These are phyloP conservation scores for Papilio glaucus DNA, from an alignment of 1,140 invertebrate species.

Conservation along the genomic window DNA sequence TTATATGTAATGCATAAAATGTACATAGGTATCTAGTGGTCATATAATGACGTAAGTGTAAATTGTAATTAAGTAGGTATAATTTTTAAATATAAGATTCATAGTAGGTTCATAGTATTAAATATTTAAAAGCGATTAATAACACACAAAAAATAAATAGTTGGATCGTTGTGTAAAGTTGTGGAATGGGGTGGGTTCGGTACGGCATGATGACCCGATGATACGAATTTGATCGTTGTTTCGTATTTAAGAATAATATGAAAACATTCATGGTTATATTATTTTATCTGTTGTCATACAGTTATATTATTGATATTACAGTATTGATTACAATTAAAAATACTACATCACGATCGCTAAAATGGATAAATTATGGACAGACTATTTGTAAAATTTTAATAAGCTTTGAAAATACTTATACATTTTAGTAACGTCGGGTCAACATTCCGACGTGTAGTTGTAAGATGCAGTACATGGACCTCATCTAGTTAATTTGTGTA, in stretches of 20 bases:
- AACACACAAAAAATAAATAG: constrained; percentile 14
- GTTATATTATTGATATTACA: no score
- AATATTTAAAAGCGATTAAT: not conserved
- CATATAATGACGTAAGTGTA: constrained; percentile 5
- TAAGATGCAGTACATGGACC: constrained; percentile 50
- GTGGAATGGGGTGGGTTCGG: constrained; percentile 32
- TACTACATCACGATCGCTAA: no score
- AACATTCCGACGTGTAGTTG: constrained; percentile 54
- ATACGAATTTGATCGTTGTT: constrained; percentile 28
- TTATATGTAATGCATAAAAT: constrained; percentile 7
- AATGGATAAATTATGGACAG: no score
- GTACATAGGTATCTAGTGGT: not conserved
- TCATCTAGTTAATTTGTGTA: constrained; percentile 19
- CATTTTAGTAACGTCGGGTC: constrained; percentile 52
- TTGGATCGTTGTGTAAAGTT: constrained; percentile 23
- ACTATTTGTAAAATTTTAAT: no score
- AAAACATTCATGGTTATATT: no score
- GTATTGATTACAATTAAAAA: no score
- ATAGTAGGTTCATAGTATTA: not conserved
- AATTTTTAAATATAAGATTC: no score
- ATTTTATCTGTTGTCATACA: no score
- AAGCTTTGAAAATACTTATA: no score
- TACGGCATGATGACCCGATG: constrained; percentile 43
- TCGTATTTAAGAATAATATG: no score
- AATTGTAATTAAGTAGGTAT: constrained; percentile 18